phyloP scores from a whole-genome alignment of 64 coral and sea anemone genomes.

The Dendrophyllia cribrosa region DNA sequence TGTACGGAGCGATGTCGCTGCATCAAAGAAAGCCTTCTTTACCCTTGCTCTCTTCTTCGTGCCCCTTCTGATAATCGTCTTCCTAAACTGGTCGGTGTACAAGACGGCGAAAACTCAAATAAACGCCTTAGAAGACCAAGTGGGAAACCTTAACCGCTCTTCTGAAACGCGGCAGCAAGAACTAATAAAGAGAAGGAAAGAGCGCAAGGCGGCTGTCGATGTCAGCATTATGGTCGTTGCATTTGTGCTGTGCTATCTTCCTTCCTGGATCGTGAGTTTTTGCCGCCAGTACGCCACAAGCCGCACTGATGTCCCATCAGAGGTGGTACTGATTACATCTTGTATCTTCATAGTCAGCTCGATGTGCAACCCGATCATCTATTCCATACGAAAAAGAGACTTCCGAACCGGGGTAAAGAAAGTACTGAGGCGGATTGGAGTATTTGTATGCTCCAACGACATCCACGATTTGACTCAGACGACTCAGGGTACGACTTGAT shows the following conservation, averaged over 20 bases:
- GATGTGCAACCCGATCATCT: not conserved
- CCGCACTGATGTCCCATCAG: not conserved
- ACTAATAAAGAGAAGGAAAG: not conserved
- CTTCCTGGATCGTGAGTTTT: not conserved
- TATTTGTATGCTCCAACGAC: not conserved
- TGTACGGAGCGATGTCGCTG: not conserved
- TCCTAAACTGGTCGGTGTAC: not conserved
- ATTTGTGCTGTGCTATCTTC: not conserved
- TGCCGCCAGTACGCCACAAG: not conserved
- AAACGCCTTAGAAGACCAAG: not conserved
- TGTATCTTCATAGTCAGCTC: not conserved
- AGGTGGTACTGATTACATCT: not conserved
- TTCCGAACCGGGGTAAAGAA: not conserved
- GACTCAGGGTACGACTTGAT: too few relatives aligned
- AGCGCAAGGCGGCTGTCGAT: slow-evolving; percentile 1
- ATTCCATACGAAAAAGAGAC: not conserved
- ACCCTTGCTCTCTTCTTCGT: not conserved
- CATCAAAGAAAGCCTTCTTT: not conserved
- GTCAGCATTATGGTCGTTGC: not conserved
- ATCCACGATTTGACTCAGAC: too few relatives aligned
- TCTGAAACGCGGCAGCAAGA: not conserved
- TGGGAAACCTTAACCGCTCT: not conserved
- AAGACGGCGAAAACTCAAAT: not conserved
- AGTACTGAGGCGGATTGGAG: not conserved
- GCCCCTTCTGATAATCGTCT: not conserved